Base-by-base conservation (phyloP, 2,888 invertebrate species). In the Clanis bilineata region DNA sequence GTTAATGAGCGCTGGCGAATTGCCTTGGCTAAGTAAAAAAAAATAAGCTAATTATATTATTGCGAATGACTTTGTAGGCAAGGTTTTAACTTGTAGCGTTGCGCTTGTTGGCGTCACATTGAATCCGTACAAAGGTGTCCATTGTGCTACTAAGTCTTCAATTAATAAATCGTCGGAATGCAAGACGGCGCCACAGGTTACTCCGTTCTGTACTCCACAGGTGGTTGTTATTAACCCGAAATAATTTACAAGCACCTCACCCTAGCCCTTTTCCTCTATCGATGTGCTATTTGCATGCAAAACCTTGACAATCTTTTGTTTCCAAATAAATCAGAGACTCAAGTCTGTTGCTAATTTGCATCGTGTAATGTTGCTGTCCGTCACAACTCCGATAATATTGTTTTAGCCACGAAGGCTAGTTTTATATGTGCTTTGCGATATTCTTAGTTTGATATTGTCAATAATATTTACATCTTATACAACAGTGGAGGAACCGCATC, bases 181-280 rank as follows among this genome's bases (percentile, higher is more conserved):
- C 68, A 66, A 62, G 64, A 45, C 56, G 60, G 60, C 65, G 76
- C 83, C 67, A 85, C 85, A 84, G 82, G 85, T 85, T 76, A 77
- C 60, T 60, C 62, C 61, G 80, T 82, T 74, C 73, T 59, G 61
- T 63, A 62, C 60, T 79, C 86, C 67, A 86, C 86, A 85, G 85
- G 87, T 86, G 82, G 83, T 70, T 74, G 70, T 81, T 85, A 82
- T 82, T 82, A 83, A 85, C 79, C 71, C 69, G 66, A 77, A 80
- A 80, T 76, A 73, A 72, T 72, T 62, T 66, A 62, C 64, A 47
- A 62, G 43, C 59, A 56, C 63, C 61, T 60, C 62, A 36, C 59
- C 62, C 58, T 39, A 38, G 43, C 60, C 60, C 51, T 61, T 36
- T 54, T 55, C 57, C 54, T 18, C 41, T 18, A 39, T 15, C 41